Conservation (phyloP, 2,888 invertebrate genomes). For the Leucania comma region DNA sequence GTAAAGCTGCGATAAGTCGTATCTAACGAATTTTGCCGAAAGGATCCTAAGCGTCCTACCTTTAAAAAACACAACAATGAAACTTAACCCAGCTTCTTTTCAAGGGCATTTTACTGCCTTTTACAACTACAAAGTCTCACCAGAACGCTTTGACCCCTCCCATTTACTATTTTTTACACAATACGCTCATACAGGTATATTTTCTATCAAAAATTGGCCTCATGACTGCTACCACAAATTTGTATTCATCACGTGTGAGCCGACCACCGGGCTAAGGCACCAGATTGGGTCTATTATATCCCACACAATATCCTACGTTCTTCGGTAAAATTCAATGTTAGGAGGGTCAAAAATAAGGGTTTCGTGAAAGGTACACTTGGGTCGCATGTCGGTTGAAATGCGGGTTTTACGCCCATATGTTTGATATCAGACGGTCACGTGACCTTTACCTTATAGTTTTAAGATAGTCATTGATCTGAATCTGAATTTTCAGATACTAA, state of each 20-base stretch:
- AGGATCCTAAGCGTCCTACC: background rate
- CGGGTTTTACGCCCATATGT: slow-evolving; percentile 46
- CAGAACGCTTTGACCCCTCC: slow-evolving; percentile 23
- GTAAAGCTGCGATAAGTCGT: background rate
- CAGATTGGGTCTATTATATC: slow-evolving; percentile 71
- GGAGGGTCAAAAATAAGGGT: slow-evolving; percentile 67
- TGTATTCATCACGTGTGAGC: slow-evolving; percentile 66
- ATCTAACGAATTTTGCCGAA: background rate
- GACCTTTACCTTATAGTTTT: slow-evolving; percentile 35
- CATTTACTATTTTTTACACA: slow-evolving; percentile 45
- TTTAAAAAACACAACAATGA: slow-evolving; percentile 7
- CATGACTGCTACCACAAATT: slow-evolving; percentile 56
- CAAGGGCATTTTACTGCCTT: slow-evolving; percentile 19
- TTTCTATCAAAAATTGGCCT: slow-evolving; percentile 60
- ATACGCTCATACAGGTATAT: slow-evolving; percentile 53
- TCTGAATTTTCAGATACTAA: background rate
- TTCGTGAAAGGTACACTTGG: slow-evolving; percentile 58
- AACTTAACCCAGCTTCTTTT: background rate
- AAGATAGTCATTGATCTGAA: slow-evolving; percentile 35
- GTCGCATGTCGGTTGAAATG: slow-evolving; percentile 54
- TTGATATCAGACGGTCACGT: slow-evolving; percentile 30
- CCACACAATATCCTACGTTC: slow-evolving; percentile 69
- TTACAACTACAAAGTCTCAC: slow-evolving; percentile 24
- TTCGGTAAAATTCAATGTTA: slow-evolving; percentile 72
- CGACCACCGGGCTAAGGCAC: slow-evolving; percentile 59